Conservation (phyloP, 2,888 invertebrate genomes). For the Cephalotes varians region DNA sequence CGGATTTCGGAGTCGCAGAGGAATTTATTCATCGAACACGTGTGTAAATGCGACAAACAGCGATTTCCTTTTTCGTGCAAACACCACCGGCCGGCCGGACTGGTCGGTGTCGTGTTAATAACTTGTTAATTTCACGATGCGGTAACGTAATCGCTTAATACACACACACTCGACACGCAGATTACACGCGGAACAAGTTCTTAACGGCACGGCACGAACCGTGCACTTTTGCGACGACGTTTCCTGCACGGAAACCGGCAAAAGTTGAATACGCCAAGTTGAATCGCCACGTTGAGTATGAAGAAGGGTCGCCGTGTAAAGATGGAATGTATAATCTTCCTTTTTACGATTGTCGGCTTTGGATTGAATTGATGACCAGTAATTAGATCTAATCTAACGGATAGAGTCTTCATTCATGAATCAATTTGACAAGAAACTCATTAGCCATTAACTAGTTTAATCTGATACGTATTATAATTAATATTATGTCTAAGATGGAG, state of each 20-base stretch:
- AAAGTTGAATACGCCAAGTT: no score
- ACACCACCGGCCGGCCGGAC: not conserved
- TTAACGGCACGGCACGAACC: conserved; percentile 28
- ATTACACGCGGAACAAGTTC: conserved; percentile 45
- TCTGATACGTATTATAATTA: not conserved
- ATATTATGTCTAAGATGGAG: not conserved
- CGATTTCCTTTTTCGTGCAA: conserved; percentile 14
- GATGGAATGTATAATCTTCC: conserved; percentile 1
- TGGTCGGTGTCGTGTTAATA: conserved; percentile 34
- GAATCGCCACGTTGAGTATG: conserved; percentile 21
- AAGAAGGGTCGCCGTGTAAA: conserved; percentile 1
- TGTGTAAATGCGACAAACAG: conserved; percentile 11
- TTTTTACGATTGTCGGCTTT: not conserved
- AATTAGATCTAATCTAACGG: conserved; percentile 13
- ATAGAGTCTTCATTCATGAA: not conserved
- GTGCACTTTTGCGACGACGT: conserved; percentile 35
- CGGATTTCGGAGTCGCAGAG: not conserved
- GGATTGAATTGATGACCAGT: not conserved
- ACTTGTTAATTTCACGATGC: conserved; percentile 49
- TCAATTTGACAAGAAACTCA: not conserved
- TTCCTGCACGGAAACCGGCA: conserved; percentile 33
- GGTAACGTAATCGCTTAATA: conserved; percentile 46
- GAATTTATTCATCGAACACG: conserved; percentile 14
- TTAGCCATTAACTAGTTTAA: not conserved
- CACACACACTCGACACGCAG: conserved; percentile 2